These are phyloP conservation scores for Ammodytes marinus DNA, from an alignment of 2,113 vertebrate species.

Conservation along the genomic window DNA sequence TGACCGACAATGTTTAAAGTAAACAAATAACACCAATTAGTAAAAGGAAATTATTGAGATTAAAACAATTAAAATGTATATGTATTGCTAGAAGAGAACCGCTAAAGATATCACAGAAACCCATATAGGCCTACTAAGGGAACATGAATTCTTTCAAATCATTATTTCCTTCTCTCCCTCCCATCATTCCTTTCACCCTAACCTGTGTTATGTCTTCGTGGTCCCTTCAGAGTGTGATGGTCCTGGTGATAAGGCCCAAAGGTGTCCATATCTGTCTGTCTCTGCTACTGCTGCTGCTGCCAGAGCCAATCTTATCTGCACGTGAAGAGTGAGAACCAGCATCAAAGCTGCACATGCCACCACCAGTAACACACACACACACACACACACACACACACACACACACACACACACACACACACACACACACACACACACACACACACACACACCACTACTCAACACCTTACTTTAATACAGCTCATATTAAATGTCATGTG, in stretches of 20 bases:
- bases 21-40: background rate
- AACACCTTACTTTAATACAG: background rate
- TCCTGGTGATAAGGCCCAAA: constrained; percentile 68
- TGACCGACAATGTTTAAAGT: background rate
- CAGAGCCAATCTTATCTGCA: constrained; percentile 71
- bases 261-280: constrained; percentile 73
- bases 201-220: constrained; percentile 79
- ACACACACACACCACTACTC: constrained; percentile 13
- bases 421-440: constrained; percentile 11
- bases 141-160: constrained; percentile 15
- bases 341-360: constrained; percentile 74
- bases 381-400: constrained; percentile 32
- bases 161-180: constrained; percentile 4
- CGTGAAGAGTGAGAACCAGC: constrained; percentile 78
- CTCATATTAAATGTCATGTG: constrained; percentile 1
- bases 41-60: background rate
- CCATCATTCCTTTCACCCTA: constrained; percentile 38
- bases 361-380: constrained; percentile 8
- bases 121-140: background rate
- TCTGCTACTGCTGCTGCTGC: constrained; percentile 64
- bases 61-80: no score
- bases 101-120: background rate
- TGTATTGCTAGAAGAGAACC: background rate
- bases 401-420: constrained; percentile 19
- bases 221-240: constrained; percentile 64